These are phyloP conservation scores for Florisuga fusca DNA, from an alignment of 2,797 vertebrate genomes.

Conservation along the genomic window DNA sequence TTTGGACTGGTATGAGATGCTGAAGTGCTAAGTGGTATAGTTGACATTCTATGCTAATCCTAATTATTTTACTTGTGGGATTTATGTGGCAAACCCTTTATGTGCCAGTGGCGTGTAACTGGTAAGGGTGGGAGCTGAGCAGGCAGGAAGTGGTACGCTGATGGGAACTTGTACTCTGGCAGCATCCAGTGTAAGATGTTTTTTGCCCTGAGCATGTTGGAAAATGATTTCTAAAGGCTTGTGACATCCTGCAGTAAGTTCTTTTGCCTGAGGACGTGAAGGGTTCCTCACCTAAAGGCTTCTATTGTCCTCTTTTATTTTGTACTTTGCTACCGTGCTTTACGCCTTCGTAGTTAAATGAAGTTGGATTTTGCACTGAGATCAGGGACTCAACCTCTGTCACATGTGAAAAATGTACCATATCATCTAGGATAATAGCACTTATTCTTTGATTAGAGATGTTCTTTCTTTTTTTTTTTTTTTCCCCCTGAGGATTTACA, in stretches of 20 bases:
- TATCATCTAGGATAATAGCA: constrained; percentile 36
- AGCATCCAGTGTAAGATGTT: not conserved
- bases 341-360: not conserved
- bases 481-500: constrained; percentile 22
- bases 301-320: constrained; percentile 18
- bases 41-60: not conserved
- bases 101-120: not conserved
- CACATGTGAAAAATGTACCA: constrained; percentile 55
- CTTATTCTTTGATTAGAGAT: constrained; percentile 39
- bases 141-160: not conserved
- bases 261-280: not conserved
- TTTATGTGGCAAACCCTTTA: not conserved
- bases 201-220: not conserved
- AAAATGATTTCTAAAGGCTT: not conserved
- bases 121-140: not conserved
- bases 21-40: not conserved
- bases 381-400: constrained; percentile 54
- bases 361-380: constrained; percentile 29
- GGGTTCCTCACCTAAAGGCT: not conserved
- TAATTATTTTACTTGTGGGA: not conserved
- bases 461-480: not conserved
- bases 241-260: not conserved
- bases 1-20: not conserved
- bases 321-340: not conserved
- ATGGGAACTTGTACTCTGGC: not conserved